Conservation (phyloP, 2,888 invertebrate genomes). For the Pecten maximus region DNA sequence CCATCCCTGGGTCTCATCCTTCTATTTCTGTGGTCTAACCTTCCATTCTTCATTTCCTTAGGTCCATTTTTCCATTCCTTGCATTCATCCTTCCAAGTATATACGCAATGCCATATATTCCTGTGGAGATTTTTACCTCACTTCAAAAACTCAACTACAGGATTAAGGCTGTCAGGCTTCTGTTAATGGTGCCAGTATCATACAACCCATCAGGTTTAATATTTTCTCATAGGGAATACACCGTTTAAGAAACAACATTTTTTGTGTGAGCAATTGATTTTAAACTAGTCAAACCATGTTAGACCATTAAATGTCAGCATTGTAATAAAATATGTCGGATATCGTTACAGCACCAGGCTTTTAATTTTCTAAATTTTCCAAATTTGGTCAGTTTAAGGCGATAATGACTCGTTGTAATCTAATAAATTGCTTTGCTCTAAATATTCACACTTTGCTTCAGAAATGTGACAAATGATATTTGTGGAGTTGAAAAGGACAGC, state of each 20-base stretch:
- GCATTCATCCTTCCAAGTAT: too few relatives aligned
- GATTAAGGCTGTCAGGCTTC: too few relatives aligned
- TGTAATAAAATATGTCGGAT: constrained; percentile 16
- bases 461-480: constrained; percentile 27
- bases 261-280: background rate
- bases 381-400: constrained; percentile 18
- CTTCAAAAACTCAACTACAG: too few relatives aligned
- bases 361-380: constrained; percentile 8
- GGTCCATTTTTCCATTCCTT: too few relatives aligned
- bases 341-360: background rate
- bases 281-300: background rate
- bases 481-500: background rate
- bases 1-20: too few relatives aligned
- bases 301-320: background rate
- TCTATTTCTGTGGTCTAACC: too few relatives aligned
- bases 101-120: too few relatives aligned
- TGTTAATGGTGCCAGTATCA: background rate
- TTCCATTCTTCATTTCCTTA: too few relatives aligned
- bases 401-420: background rate
- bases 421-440: background rate
- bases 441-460: background rate
- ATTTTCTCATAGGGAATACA: background rate
- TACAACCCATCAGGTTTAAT: background rate
- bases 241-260: background rate
- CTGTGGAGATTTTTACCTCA: too few relatives aligned